Evolutionary conservation across 2,113 vertebrate species (phyloP).

Genomic region (Anolis sagrei): DNA sequence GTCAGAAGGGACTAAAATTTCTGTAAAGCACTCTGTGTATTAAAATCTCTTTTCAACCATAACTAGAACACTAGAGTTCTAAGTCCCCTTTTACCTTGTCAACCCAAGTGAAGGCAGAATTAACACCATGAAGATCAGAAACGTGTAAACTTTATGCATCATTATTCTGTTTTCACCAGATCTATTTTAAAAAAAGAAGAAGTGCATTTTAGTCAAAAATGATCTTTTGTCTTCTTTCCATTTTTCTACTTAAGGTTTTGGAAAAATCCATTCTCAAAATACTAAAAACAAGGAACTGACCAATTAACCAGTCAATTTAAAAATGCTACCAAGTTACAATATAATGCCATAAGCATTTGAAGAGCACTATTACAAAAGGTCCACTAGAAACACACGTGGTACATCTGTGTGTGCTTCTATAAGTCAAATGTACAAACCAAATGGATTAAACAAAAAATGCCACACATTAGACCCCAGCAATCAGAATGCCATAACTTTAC

Average conservation of each 20-base stretch:
- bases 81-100: conserved; percentile 84
- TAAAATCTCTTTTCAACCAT: neutral
- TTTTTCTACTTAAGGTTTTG: neutral
- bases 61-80: neutral
- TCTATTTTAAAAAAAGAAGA: conserved; percentile 60
- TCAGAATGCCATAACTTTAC: neutral
- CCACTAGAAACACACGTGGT: neutral
- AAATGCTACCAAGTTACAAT: neutral
- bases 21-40: too few relatives aligned
- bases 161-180: conserved; percentile 92
- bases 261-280: neutral
- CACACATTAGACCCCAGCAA: neutral
- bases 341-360: neutral
- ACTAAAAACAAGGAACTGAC: neutral
- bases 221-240: neutral
- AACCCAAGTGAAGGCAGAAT: conserved; percentile 96
- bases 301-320: neutral
- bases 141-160: conserved; percentile 96
- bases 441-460: neutral
- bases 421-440: neutral
- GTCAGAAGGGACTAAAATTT: too few relatives aligned
- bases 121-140: conserved; percentile 96
- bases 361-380: neutral
- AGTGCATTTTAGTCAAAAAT: conserved; percentile 14
- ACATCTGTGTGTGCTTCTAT: neutral